These are phyloP conservation scores for Drosophila limbata DNA, from an alignment of 2,888 invertebrate genomes.

Conservation along the genomic window DNA sequence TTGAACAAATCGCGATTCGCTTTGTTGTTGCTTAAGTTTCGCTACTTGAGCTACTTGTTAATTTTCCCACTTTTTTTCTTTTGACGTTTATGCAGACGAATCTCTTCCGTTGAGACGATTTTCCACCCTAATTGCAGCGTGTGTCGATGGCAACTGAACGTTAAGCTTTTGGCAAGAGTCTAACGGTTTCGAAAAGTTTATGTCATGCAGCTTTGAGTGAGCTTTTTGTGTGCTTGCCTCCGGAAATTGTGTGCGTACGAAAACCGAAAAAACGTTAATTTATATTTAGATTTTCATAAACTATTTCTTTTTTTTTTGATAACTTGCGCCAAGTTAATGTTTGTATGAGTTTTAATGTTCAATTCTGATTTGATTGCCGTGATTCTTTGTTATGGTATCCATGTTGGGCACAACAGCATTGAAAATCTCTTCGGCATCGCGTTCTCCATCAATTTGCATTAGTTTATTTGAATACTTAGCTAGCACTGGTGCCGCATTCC, in stretches of 20 bases:
- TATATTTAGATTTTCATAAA: conserved; percentile 1
- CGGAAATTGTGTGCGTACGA: conserved; percentile 5
- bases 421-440: conserved; percentile 91
- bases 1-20: conserved; percentile 60
- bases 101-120: conserved; percentile 37
- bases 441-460: conserved; percentile 92
- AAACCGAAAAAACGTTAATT: conserved; percentile 7
- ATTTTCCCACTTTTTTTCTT: conserved; percentile 23
- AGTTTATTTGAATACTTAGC: conserved; percentile 91
- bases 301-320: conserved; percentile 34
- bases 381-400: conserved; percentile 86
- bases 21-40: conserved; percentile 30
- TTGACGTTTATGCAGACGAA: conserved; percentile 12
- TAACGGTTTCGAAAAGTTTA: conserved; percentile 74
- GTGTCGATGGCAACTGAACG: conserved; percentile 67
- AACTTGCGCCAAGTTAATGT: conserved; percentile 19
- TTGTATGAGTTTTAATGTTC: conserved; percentile 12
- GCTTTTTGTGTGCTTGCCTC: conserved; percentile 40
- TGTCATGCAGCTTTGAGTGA: conserved; percentile 56
- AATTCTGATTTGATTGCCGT: conserved; percentile 18
- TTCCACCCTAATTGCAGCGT: conserved; percentile 70
- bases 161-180: conserved; percentile 47
- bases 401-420: conserved; percentile 88
- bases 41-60: conserved; percentile 35
- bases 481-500: conserved; percentile 94